Evolutionary conservation across 2,888 invertebrate genomes (phyloP), one percentile per base, ranked within the genome.

Genomic region (Phengaris arion): DNA sequence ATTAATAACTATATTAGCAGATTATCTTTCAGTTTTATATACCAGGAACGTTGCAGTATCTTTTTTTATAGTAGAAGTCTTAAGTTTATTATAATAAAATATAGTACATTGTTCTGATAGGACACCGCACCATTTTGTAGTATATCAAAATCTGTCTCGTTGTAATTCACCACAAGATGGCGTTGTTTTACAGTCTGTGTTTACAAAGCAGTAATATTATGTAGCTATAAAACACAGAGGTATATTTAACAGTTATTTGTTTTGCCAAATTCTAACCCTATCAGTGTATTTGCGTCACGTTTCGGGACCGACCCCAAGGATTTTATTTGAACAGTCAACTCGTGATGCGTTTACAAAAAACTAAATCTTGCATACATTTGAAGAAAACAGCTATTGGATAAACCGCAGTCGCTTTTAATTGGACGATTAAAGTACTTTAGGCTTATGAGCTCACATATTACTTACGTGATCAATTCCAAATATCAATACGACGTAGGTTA

Each of bases 281-380:
- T 70, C 15, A 51, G 51, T 72, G 51, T 72, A 72, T 72, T 72
- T 72, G 22, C 54, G 52, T 72, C 72, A 72, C 72, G 72, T 72
- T 72, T 54, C 35, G 51, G 52, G 72, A 72, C 51, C 72, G 52
- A 72, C 51, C 72, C 72, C 72, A 35, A 54, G 52, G 35, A 72
- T 72, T 70, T 70, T 72, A 52, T 72, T 72, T 72, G 52, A 72
- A 72, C 72, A 72, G 72, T 72, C 72, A 35, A 45, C 72, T 35
- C 54, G 72, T 72, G 72, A 72, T 54, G 72, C 72, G 72, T 54
- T 22, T 72, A 72, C 72, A 51, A 51, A 72, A 72, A 72, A 51
- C 52, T 22, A 72, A 72, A 72, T 52, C 13, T 72, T 52, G n/a
- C 69, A 69, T 48, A 69, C 70, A 70, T 48, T n/a, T 15, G 10